phyloP scores from a whole-genome alignment of 2,797 vertebrate species.

The Ispidina picta region DNA sequence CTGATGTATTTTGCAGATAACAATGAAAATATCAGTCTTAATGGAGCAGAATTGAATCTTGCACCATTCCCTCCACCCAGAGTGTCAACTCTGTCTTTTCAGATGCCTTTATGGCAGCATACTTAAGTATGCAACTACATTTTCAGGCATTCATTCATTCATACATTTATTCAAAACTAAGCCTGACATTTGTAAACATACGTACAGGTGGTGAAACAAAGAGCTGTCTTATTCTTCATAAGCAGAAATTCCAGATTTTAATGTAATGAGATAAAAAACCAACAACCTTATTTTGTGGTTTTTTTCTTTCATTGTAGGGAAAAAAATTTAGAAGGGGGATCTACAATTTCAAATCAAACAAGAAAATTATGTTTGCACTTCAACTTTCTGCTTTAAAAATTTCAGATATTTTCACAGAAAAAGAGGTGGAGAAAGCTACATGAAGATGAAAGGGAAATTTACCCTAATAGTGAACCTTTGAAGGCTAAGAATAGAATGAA shows the following conservation, averaged over 20 bases:
- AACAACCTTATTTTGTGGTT: background rate
- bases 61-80: background rate
- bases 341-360: constrained; percentile 5
- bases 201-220: background rate
- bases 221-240: background rate
- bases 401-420: constrained; percentile 7
- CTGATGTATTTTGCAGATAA: background rate
- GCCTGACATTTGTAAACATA: constrained; percentile 11
- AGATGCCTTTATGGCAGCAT: background rate
- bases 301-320: background rate
- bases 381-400: background rate
- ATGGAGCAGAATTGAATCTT: background rate
- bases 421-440: background rate
- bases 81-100: background rate
- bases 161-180: background rate
- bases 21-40: background rate
- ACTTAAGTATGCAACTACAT: background rate
- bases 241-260: constrained; percentile 21
- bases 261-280: constrained; percentile 3
- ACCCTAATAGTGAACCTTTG: background rate
- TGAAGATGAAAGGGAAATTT: constrained; percentile 37
- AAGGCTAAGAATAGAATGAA: constrained; percentile 26
- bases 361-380: background rate
- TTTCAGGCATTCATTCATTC: constrained; percentile 4
- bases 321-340: background rate